Percentiles rank a stretch among this genome's conserved stretches.
These are phyloP conservation scores for Thecophora atra DNA, from an alignment of 2,888 invertebrate species.

Conservation along the genomic window DNA sequence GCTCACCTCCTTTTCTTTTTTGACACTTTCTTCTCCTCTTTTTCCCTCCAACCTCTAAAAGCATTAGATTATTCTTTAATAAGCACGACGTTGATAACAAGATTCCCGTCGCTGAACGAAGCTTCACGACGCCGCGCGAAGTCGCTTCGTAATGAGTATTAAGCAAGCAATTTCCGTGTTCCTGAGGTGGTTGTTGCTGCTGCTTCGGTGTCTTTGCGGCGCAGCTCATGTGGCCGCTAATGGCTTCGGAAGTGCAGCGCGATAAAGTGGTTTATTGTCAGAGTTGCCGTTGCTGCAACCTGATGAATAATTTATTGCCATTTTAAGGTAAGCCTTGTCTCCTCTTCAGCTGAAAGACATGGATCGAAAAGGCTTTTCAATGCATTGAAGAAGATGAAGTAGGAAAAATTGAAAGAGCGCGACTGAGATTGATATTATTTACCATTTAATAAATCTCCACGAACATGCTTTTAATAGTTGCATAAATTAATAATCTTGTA, in stretches of 20 bases:
- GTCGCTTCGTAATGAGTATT: background rate
- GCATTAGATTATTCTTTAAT: slow-evolving; percentile 34
- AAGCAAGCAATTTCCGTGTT: slow-evolving; percentile 28
- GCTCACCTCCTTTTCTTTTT: slow-evolving; percentile 1
- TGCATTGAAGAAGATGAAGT: background rate
- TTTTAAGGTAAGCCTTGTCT: background rate
- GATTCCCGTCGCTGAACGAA: slow-evolving; percentile 17
- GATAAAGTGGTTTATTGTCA: background rate
- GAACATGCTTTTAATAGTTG: background rate
- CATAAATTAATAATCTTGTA: too few species aligned
- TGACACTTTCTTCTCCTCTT: slow-evolving; percentile 24
- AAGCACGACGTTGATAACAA: slow-evolving; percentile 31
- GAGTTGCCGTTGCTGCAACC: background rate
- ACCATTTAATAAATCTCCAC: background rate
- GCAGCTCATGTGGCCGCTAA: background rate
- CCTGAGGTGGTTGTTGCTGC: slow-evolving; percentile 7
- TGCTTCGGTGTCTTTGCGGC: background rate
- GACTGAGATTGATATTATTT: too few species aligned
- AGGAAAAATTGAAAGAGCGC: too few species aligned
- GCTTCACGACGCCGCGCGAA: background rate
- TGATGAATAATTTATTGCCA: slow-evolving; percentile 31
- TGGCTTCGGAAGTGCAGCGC: background rate
- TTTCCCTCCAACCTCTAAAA: too few species aligned
- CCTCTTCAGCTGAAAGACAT: background rate
- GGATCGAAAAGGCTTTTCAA: background rate